These are phyloP conservation scores for Strigamia transsilvanica DNA, from an alignment of 2,888 invertebrate species.

Conservation along the genomic window DNA sequence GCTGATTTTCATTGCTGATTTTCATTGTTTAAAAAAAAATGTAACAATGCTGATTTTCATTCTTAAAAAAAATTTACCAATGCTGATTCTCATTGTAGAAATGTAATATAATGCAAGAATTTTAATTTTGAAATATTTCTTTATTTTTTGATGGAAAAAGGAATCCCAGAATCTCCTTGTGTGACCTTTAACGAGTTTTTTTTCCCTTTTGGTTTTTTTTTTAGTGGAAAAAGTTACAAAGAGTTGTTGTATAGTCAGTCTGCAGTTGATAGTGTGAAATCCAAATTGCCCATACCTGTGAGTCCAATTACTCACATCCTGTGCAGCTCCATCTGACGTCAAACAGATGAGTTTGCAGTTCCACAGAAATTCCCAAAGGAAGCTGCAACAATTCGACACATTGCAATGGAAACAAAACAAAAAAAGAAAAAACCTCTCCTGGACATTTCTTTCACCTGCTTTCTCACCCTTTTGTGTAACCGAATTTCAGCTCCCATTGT, in stretches of 20 bases:
- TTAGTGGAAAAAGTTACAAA: conserved; percentile 7
- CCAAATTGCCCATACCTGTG: conserved; percentile 44
- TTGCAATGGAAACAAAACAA: background rate
- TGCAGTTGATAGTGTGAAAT: conserved; percentile 41
- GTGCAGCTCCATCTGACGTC: conserved; percentile 45
- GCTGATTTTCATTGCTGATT: too few species aligned
- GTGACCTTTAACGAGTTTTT: conserved; percentile 17
- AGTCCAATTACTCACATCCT: conserved; percentile 47
- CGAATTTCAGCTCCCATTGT: background rate
- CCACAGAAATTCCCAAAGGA: conserved; percentile 44
- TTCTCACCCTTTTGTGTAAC: background rate
- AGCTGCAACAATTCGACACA: conserved; percentile 42
- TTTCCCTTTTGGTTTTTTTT: background rate
- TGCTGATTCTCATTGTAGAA: too few species aligned
- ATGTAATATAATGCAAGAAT: too few species aligned
- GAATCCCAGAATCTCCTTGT: background rate
- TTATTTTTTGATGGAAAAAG: background rate
- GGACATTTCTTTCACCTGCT: background rate
- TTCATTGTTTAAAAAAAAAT: too few species aligned
- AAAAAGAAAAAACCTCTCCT: background rate
- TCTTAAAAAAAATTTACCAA: too few species aligned
- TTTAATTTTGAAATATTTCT: too few species aligned
- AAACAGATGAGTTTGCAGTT: conserved; percentile 45
- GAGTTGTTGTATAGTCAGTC: conserved; percentile 13
- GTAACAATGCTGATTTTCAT: too few species aligned